phyloP scores from a whole-genome alignment of 2,888 invertebrate genomes.

The Nasonovia ribisnigri region DNA sequence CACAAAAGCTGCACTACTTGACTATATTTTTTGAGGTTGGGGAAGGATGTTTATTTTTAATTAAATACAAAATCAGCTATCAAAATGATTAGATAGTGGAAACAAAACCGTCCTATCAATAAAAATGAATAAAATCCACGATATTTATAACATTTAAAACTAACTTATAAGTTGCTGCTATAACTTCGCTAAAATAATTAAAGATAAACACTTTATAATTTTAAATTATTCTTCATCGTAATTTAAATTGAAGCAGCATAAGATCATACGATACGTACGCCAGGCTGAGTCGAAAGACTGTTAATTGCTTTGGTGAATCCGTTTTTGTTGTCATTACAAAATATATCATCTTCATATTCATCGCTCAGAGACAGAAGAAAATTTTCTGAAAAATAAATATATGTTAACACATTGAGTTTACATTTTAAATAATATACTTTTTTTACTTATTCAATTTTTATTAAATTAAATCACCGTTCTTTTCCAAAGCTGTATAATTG shows the following conservation, averaged over 20 bases:
- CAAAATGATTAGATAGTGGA: neutral
- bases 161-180: neutral
- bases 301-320: conserved; percentile 42
- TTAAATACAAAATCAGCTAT: neutral
- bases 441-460: neutral
- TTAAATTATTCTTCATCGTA: conserved; percentile 6
- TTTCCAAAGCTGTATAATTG: neutral
- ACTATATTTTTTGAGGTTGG: neutral
- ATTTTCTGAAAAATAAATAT: conserved; percentile 32
- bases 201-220: neutral
- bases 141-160: neutral
- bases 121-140: neutral
- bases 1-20: neutral
- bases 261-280: conserved; percentile 25
- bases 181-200: neutral
- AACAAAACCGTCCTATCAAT: neutral
- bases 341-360: conserved; percentile 50
- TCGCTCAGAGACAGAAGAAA: conserved; percentile 19
- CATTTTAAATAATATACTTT: neutral
- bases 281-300: neutral
- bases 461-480: neutral
- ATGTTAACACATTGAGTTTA: neutral
- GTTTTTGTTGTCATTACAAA: conserved; percentile 52
- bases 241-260: neutral
- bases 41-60: neutral